These are phyloP conservation scores for Pardalotus punctatus DNA, from an alignment of 2,113 vertebrate genomes.

Conservation along the genomic window DNA sequence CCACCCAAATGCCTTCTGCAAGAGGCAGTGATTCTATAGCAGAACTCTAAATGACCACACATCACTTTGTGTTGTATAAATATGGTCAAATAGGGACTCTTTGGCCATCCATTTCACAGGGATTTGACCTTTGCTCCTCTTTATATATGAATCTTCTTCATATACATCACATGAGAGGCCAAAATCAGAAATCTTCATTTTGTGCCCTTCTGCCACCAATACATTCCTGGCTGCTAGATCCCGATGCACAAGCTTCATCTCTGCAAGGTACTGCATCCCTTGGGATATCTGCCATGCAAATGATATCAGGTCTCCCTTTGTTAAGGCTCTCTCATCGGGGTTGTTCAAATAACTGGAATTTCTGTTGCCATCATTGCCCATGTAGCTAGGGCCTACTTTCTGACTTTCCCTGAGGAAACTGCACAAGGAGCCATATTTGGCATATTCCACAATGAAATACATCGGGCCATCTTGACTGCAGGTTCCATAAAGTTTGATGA, in stretches of 20 bases:
- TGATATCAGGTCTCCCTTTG: slow-evolving; percentile 97
- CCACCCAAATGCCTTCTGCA: too few species aligned
- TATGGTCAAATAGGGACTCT: slow-evolving; percentile 97
- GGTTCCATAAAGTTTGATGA: slow-evolving; percentile 96
- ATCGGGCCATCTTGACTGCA: slow-evolving; percentile 96
- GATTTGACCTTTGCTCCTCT: slow-evolving; percentile 95
- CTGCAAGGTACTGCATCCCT: slow-evolving; percentile 97
- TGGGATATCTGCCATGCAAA: slow-evolving; percentile 98
- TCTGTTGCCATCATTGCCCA: slow-evolving; percentile 86
- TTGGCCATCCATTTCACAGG: slow-evolving; percentile 99
- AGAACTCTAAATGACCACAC: slow-evolving; percentile 51
- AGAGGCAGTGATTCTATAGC: too few species aligned
- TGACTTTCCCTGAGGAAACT: slow-evolving; percentile 96
- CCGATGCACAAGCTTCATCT: slow-evolving; percentile 99
- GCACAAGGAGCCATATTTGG: slow-evolving; percentile 92
- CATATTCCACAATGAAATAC: slow-evolving; percentile 95
- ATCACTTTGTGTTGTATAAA: slow-evolving; percentile 98
- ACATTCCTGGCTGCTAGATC: slow-evolving; percentile 96
- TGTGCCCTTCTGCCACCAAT: slow-evolving; percentile 93
- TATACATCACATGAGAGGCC: slow-evolving; percentile 96
- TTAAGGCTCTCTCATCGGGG: slow-evolving; percentile 91
- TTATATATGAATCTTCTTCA: slow-evolving; percentile 97
- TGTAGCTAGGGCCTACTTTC: slow-evolving; percentile 91
- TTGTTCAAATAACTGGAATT: slow-evolving; percentile 96
- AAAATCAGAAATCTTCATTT: slow-evolving; percentile 99